Percentiles rank a stretch among this genome's conserved stretches.
Conservation (phyloP, 2,113 vertebrate species). For the Narcine bancroftii region DNA sequence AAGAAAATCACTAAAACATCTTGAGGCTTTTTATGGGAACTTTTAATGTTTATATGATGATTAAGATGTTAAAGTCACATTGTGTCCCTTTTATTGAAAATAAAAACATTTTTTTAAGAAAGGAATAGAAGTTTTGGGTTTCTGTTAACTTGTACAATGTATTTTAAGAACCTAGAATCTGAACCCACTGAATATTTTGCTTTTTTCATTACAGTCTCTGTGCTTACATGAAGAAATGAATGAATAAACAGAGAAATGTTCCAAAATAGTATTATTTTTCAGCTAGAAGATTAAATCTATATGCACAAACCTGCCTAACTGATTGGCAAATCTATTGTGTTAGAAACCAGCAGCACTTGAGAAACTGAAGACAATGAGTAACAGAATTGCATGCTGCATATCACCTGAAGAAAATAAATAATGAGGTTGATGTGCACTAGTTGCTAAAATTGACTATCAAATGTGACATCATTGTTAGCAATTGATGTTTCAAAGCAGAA, state of each 20-base stretch:
- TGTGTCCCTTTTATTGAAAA: neutral
- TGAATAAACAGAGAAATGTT: neutral
- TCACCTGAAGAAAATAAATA: neutral
- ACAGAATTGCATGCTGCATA: neutral
- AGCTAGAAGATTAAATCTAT: neutral
- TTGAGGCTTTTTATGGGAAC: neutral
- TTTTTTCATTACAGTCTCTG: neutral
- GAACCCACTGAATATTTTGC: neutral
- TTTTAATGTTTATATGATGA: neutral
- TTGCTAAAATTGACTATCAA: no score
- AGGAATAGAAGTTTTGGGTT: neutral
- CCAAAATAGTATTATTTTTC: neutral
- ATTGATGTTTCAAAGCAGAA: no score
- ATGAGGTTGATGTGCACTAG: neutral
- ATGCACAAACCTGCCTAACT: neutral
- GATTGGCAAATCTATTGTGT: neutral
- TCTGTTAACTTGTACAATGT: neutral
- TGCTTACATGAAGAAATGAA: neutral
- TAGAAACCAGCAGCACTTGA: neutral
- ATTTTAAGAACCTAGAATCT: neutral
- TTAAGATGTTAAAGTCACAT: neutral
- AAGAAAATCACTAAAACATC: neutral
- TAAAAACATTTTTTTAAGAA: neutral
- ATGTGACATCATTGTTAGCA: no score
- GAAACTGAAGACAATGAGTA: neutral